Evolutionary conservation across 2,113 vertebrate genomes (phyloP).

Genomic region (Lagopus leucura): DNA sequence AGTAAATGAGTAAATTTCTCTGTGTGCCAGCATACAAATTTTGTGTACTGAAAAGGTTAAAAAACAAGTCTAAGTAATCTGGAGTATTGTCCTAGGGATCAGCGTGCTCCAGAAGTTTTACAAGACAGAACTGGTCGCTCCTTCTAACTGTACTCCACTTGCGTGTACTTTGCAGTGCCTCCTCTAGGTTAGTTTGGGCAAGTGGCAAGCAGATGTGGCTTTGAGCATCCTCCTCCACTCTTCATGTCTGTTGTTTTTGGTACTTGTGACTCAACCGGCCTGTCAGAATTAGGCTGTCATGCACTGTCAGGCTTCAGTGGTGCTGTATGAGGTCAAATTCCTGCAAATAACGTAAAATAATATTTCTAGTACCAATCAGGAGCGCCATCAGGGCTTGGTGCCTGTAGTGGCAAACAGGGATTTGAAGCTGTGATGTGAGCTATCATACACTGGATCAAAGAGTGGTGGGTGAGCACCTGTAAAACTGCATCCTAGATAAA

Average conservation of each 20-base stretch:
- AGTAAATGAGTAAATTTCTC: not conserved
- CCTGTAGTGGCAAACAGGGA: not conserved
- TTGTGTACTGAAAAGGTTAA: not conserved
- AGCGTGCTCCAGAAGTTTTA: not conserved
- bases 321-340: not conserved
- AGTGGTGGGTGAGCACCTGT: not conserved
- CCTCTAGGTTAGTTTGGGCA: not conserved
- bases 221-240: not conserved
- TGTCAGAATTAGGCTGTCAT: not conserved
- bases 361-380: not conserved
- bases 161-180: not conserved
- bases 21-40: not conserved
- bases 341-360: not conserved
- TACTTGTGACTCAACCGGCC: not conserved
- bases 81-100: not conserved
- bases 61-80: not conserved
- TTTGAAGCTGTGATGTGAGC: not conserved
- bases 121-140: not conserved
- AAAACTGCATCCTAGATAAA: not conserved
- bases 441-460: not conserved
- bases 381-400: not conserved
- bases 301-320: not conserved
- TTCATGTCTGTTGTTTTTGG: not conserved
- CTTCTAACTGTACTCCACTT: not conserved
- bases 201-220: slow-evolving; percentile 1